These are phyloP conservation scores for Agrochola macilenta DNA, from an alignment of 2,888 invertebrate genomes.

Conservation along the genomic window DNA sequence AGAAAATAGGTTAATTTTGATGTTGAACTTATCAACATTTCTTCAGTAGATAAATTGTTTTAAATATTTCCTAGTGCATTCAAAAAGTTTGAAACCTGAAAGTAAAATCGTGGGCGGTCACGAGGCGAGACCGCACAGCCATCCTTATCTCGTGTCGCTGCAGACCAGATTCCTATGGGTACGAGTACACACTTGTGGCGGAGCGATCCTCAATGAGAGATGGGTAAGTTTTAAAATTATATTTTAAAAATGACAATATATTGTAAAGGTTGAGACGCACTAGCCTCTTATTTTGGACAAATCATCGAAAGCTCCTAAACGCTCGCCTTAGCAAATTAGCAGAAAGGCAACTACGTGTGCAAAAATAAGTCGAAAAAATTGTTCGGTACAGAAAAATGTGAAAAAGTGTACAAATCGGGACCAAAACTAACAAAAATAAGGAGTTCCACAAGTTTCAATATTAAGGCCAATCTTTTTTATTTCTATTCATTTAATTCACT, in stretches of 20 bases:
- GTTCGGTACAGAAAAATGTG: not conserved
- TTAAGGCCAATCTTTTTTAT: not conserved
- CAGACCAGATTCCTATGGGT: conserved; percentile 82
- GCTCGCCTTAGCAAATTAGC: conserved; percentile 8
- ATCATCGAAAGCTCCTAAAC: conserved; percentile 8
- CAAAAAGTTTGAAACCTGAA: conserved; percentile 49
- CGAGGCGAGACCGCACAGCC: conserved; percentile 81
- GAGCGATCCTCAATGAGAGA: conserved; percentile 81
- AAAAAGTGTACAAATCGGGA: not conserved
- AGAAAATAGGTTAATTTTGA: not conserved
- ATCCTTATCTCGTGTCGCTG: conserved; percentile 87
- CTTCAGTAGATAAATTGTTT: not conserved
- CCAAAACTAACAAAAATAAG: not conserved
- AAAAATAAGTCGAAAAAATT: not conserved
- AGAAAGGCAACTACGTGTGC: not conserved
- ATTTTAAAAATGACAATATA: not conserved
- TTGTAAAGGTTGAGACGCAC: not conserved
- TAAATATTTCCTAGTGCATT: conserved; percentile 29
- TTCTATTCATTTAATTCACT: not conserved
- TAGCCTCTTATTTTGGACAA: not conserved
- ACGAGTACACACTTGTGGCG: conserved; percentile 84
- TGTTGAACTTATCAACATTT: not conserved
- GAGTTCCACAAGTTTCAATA: not conserved
- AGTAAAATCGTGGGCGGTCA: conserved; percentile 83
- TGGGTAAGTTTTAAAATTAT: conserved; percentile 78